Percentiles rank a stretch among this genome's conserved stretches.
These are phyloP conservation scores for Ctenopoma kingsleyae DNA, from an alignment of 2,797 vertebrate species.

Conservation along the genomic window DNA sequence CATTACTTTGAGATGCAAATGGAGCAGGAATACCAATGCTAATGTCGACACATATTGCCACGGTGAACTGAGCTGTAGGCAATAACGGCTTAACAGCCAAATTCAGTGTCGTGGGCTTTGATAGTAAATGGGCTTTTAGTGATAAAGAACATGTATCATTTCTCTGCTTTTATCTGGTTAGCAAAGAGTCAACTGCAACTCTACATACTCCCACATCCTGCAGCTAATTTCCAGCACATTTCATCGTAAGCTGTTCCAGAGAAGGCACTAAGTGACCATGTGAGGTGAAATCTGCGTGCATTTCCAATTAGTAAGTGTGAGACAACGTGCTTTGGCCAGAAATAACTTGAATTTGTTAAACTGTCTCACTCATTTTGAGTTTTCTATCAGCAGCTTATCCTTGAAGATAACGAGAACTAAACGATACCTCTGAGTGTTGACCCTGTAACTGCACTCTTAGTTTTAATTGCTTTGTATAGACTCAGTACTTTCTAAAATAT, in stretches of 20 bases:
- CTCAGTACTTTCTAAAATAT: slow-evolving; percentile 15
- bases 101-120: slow-evolving; percentile 16
- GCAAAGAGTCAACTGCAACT: slow-evolving; percentile 13
- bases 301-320: slow-evolving; percentile 42
- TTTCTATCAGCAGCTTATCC: slow-evolving; percentile 30
- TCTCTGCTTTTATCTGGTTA: slow-evolving; percentile 16
- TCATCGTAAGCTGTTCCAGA: slow-evolving; percentile 10
- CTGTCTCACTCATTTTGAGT: slow-evolving; percentile 16
- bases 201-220: slow-evolving; percentile 13
- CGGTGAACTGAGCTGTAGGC: slow-evolving; percentile 29
- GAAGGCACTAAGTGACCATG: slow-evolving; percentile 46
- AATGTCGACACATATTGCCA: slow-evolving; percentile 34
- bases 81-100: slow-evolving; percentile 10
- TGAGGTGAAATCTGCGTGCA: slow-evolving; percentile 36
- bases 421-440: slow-evolving; percentile 24
- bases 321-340: slow-evolving; percentile 21
- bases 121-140: slow-evolving; percentile 17
- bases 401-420: slow-evolving; percentile 14
- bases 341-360: slow-evolving; percentile 41
- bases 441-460: slow-evolving; percentile 12
- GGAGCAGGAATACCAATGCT: slow-evolving; percentile 28
- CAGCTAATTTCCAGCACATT: slow-evolving; percentile 33
- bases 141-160: slow-evolving; percentile 13
- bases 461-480: slow-evolving; percentile 35
- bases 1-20: slow-evolving; percentile 67